Base-by-base conservation (phyloP, 2,113 vertebrate genomes). In the Erythrolamprus reginae region DNA sequence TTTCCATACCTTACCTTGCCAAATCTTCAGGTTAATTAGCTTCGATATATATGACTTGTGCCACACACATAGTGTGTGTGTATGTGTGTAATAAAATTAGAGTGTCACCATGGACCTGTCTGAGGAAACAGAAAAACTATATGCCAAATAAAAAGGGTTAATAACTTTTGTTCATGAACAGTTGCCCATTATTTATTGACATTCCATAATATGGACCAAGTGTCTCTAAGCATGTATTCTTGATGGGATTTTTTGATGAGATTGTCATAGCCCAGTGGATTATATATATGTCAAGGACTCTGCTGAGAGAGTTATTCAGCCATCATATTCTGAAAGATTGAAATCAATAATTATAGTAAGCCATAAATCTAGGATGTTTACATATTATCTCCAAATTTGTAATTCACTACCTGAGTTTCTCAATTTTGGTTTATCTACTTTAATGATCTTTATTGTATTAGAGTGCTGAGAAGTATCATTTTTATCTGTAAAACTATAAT, bases 11-110 rank as follows among this genome's bases (percentile, higher is more conserved):
- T 56, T 56, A 89, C 70, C 42, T 93, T 96, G 92, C 96, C 94
- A 97, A 96, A 96, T 52, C 93, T 88, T 91, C 92, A 51, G 92
- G 93, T 93, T 95, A 96, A 96, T 96, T 96, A 96, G 58, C 89
- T 42, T 90, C 95, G 95, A 93, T 92, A 50, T 93, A 89, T 95
- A 84, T 91, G 93, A 95, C 89, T 56, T 93, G 93, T 93, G 92
- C 90, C 65, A 93, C 88, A 89, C 96, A 94, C 84, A 94, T 91
- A n/a, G 12, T 15, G 12, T 65, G 4, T 65, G 61, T n/a, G 58
- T n/a, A 3, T 65, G 58, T 65, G 58, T 10, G 0, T 65, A 33
- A 65, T 65, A 65, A 65, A 65, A 65, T n/a, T n/a, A 65, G 61
- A 90, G 47, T 47, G 61, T 77, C 33, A 77, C 24, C 4, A 90